Evolutionary conservation across 2,797 vertebrate species (phyloP).

Genomic region (Ctenopoma kingsleyae): DNA sequence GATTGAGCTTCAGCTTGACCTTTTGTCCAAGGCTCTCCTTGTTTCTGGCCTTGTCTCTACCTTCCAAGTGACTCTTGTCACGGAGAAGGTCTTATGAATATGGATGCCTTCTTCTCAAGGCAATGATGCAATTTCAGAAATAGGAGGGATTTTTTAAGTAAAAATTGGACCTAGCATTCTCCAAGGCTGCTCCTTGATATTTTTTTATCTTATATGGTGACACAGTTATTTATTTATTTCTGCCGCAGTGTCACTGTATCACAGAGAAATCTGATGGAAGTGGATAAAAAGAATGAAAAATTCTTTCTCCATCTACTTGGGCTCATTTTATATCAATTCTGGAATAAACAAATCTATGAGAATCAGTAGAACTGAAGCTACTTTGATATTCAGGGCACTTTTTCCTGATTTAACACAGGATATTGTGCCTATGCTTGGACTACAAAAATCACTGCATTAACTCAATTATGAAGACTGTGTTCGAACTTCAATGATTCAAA

Average conservation of each 20-base stretch:
- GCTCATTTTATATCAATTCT: constrained; percentile 4
- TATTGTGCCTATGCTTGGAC: neutral
- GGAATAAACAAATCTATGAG: constrained; percentile 27
- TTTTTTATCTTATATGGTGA: constrained; percentile 45
- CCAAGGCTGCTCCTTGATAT: constrained; percentile 51
- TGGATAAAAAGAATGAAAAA: constrained; percentile 29
- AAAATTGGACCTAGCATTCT: constrained; percentile 43
- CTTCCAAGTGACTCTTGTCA: constrained; percentile 56
- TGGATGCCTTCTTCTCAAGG: constrained; percentile 68
- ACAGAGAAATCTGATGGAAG: constrained; percentile 37
- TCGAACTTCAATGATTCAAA: neutral
- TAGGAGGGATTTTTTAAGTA: constrained; percentile 8
- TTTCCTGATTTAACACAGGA: neutral
- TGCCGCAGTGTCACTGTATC: constrained; percentile 35
- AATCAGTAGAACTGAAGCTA: neutral
- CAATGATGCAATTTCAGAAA: constrained; percentile 66
- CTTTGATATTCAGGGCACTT: neutral
- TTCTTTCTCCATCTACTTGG: constrained; percentile 6
- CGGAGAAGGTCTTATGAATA: constrained; percentile 74
- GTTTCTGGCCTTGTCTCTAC: constrained; percentile 38
- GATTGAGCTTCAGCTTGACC: constrained; percentile 64
- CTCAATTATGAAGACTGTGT: neutral
- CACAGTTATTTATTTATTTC: constrained; percentile 45
- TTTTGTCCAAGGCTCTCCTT: constrained; percentile 62
- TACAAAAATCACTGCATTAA: neutral